Percentiles rank a stretch among this genome's conserved stretches.
phyloP scores from a whole-genome alignment of 2,888 invertebrate species.

The Keiferia lycopersicella region DNA sequence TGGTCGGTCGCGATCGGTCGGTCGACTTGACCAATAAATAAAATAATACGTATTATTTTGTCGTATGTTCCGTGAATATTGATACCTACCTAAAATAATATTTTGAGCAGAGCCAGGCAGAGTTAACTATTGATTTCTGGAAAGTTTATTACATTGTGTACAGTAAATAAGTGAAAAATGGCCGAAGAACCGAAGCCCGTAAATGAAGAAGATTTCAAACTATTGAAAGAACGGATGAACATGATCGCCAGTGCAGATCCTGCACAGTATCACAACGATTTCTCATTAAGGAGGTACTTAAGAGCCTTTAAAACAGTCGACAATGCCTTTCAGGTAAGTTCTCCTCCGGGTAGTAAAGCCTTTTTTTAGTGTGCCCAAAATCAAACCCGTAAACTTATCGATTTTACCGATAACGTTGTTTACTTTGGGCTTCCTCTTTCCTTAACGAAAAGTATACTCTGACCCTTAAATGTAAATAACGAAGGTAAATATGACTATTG shows the following conservation, averaged over 20 bases:
- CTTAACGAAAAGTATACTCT: too few species aligned
- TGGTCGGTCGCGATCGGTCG: too few species aligned
- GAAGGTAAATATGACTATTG: neutral
- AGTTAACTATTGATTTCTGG: neutral
- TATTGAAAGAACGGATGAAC: conserved; percentile 86
- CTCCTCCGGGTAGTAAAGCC: neutral
- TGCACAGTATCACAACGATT: conserved; percentile 88
- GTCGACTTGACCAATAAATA: too few species aligned
- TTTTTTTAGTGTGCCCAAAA: neutral
- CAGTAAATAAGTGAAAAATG: conserved; percentile 44
- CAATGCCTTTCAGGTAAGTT: conserved; percentile 86
- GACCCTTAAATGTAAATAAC: too few species aligned
- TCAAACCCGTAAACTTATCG: neutral
- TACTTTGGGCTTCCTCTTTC: neutral
- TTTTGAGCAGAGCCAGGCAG: neutral
- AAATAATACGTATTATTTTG: too few species aligned
- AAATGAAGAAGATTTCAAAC: conserved; percentile 83
- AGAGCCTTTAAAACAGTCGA: conserved; percentile 88
- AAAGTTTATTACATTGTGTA: neutral
- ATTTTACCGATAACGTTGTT: conserved; percentile 14
- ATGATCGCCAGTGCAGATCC: conserved; percentile 87
- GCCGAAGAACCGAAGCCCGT: conserved; percentile 76
- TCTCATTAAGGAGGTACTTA: conserved; percentile 85
- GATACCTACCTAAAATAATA: neutral
- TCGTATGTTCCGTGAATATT: too few species aligned